These are phyloP conservation scores for Bombus difficillimus DNA, from an alignment of 1,140 invertebrate genomes.

Conservation along the genomic window DNA sequence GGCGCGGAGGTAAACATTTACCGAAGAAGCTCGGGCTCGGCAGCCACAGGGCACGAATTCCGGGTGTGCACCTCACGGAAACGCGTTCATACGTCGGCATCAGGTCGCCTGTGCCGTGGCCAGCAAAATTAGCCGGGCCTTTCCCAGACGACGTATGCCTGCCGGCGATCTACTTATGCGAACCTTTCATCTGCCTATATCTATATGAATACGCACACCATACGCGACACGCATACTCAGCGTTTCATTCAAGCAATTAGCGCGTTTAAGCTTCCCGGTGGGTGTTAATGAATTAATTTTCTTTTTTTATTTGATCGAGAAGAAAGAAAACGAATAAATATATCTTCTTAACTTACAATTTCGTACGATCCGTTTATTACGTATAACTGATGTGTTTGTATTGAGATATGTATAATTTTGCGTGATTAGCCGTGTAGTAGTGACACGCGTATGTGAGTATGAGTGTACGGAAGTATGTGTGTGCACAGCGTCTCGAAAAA, in stretches of 20 bases:
- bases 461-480: no score
- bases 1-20: constrained; percentile 46
- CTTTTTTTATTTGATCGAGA: no score
- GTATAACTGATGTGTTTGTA: no score
- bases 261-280: no score
- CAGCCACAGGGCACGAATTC: constrained; percentile 44
- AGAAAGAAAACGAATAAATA: no score
- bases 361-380: no score
- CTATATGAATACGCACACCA: constrained; percentile 41
- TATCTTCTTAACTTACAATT: no score
- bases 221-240: background rate
- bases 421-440: no score
- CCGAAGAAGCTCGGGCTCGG: constrained; percentile 41
- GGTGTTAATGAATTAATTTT: no score
- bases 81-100: constrained; percentile 49
- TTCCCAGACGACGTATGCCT: constrained; percentile 70
- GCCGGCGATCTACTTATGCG: constrained; percentile 40
- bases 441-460: no score
- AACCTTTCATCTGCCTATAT: constrained; percentile 41
- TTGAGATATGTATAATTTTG: no score
- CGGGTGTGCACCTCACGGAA: constrained; percentile 52
- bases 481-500: no score
- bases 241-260: background rate
- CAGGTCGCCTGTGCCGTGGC: constrained; percentile 43
- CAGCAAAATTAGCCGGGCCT: constrained; percentile 75